Evolutionary conservation across 92 coral and sea anemone genomes (phyloP).

Genomic region (Plumapathes pennacea): DNA sequence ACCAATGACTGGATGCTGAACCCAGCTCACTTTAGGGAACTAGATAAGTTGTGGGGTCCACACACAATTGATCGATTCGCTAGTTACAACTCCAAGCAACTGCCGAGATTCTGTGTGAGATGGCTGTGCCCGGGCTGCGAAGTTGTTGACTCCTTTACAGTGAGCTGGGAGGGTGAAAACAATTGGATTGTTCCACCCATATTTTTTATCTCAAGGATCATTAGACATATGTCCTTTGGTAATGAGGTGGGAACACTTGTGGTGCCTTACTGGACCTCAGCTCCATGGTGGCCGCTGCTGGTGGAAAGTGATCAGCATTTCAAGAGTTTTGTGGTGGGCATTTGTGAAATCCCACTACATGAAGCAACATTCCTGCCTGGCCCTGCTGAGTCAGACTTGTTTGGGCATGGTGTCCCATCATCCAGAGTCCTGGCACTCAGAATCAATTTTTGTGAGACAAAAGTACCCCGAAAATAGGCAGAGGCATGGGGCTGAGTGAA

Average conservation of each 20-base stretch:
- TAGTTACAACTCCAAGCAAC: constrained; percentile 33
- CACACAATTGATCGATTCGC: constrained; percentile 57
- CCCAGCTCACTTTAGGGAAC: constrained; percentile 26
- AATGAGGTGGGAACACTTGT: constrained; percentile 55
- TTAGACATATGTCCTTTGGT: constrained; percentile 55
- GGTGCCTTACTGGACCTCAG: constrained; percentile 68
- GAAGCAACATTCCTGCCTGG: constrained; percentile 39
- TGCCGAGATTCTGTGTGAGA: constrained; percentile 46
- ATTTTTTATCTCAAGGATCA: constrained; percentile 41
- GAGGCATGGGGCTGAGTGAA: background rate
- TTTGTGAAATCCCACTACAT: constrained; percentile 8
- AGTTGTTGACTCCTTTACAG: constrained; percentile 57
- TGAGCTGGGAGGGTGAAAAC: constrained; percentile 51
- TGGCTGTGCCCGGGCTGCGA: constrained; percentile 57
- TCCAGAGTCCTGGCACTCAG: constrained; percentile 40
- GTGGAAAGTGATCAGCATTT: constrained; percentile 30
- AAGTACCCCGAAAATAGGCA: background rate
- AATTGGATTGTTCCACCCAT: constrained; percentile 71
- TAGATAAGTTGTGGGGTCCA: constrained; percentile 51
- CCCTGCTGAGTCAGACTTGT: constrained; percentile 33
- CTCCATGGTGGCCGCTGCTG: constrained; percentile 73
- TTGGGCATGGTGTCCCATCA: constrained; percentile 40
- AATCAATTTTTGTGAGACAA: constrained; percentile 16
- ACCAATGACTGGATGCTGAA: constrained; percentile 56
- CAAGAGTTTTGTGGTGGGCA: constrained; percentile 26